Base-by-base conservation (phyloP, 92 coral and sea anemone genomes). In the Umimayanthus chanpuru region DNA sequence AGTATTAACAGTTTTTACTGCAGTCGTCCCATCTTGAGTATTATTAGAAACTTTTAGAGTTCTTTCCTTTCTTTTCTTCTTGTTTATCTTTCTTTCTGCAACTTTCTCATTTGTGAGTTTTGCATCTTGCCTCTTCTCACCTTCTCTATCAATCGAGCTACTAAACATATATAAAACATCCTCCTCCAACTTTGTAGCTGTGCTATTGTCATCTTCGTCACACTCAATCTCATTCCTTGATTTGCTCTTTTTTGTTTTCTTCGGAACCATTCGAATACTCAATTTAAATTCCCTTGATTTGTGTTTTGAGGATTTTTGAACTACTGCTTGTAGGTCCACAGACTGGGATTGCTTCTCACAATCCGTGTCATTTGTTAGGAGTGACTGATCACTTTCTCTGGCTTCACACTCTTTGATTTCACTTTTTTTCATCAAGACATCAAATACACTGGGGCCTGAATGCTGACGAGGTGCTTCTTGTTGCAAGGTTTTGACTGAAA, bases 401-500 rank as follows among this genome's bases (percentile, higher is more conserved):
- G 43, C 50, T 11, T 43, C 32, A 47, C n/a, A 26, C 21, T 83
- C 78, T 67, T 83, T 70, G n/a, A 11, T 38, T 61, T 61, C 85
- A 47, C 90, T 88, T 68, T 92, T 93, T 68, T 77, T 90, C 98
- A 94, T 94, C 75, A 94, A 82, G 47, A 93, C 73, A 80, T 93
- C 94, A 93, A 94, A 94, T 12, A 91, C 96, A 93, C 90, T 90
- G 53, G 93, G 88, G 4, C 88, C 85, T 15, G 47, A 67, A 44
- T 14, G 29, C 3, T 36, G 8, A 25, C 39, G 40, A 30, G 32
- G 6, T 41, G 26, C 23, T 82, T 82, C 77, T n/a, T 44, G 53
- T 12, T 72, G 29, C 0, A 29, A 18, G 23, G 41, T 47, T 68
- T 67, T 82, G 30, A 47, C 14, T 16, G 32, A 12, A 55, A 56